Evolutionary conservation across 2,888 invertebrate species (phyloP).

Genomic region (Lasioglossum pauxillum): DNA sequence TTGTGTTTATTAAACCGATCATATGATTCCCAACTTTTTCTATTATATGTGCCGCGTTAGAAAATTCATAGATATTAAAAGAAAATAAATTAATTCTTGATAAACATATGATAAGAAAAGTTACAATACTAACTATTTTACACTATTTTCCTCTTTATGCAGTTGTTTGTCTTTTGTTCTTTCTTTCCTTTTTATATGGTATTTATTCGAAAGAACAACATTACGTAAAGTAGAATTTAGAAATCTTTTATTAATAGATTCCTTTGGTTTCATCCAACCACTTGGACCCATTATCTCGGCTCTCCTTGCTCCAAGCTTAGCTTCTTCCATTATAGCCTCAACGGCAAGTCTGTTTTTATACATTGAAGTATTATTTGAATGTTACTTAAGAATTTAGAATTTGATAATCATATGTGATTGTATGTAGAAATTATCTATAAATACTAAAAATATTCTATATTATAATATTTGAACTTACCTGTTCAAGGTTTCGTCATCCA

Average conservation of each 20-base stretch:
- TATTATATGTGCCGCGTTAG: neutral
- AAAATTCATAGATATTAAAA: neutral
- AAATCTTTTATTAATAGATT: constrained; percentile 82
- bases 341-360: constrained; percentile 77
- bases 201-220: constrained; percentile 79
- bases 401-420: neutral
- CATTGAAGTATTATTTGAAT: neutral
- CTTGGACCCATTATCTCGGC: constrained; percentile 83
- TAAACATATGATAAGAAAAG: neutral
- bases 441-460: neutral
- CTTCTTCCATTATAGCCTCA: constrained; percentile 82
- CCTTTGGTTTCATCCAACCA: constrained; percentile 82
- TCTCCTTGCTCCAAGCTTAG: constrained; percentile 80
- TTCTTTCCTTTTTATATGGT: constrained; percentile 58
- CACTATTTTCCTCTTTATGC: constrained; percentile 38
- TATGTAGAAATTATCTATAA: neutral
- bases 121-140: constrained; percentile 35
- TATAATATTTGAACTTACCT: constrained; percentile 63
- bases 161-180: constrained; percentile 52
- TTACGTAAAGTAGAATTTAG: constrained; percentile 81
- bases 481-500: constrained; percentile 80
- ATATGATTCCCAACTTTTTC: neutral
- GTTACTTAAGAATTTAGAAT: neutral
- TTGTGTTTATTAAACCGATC: neutral
- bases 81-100: neutral